phyloP scores from a whole-genome alignment of 2,113 vertebrate species.

The Dissostichus mawsoni region DNA sequence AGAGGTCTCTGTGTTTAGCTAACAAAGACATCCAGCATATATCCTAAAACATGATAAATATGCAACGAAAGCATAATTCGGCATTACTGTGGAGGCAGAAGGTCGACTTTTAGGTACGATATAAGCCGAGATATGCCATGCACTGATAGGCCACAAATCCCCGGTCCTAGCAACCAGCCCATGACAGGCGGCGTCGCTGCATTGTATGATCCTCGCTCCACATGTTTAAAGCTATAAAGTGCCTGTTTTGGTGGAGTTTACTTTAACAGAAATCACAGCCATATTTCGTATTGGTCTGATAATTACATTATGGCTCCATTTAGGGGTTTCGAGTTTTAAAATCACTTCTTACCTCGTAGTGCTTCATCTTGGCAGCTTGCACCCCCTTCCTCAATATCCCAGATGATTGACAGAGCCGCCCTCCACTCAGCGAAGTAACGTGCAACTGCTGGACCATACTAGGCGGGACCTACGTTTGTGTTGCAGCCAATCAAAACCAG shows the following conservation, averaged over 20 bases:
- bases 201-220: constrained; percentile 9
- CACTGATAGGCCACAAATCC: constrained; percentile 22
- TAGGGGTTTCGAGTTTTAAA: constrained; percentile 40
- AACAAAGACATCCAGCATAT: not conserved
- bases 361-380: constrained; percentile 84
- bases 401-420: constrained; percentile 55
- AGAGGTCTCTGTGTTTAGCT: not conserved
- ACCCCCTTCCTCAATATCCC: constrained; percentile 65
- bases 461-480: not conserved
- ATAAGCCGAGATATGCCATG: not conserved
- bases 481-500: constrained; percentile 41
- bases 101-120: not conserved
- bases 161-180: constrained; percentile 17
- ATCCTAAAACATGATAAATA: not conserved
- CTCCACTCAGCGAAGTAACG: constrained; percentile 70
- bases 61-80: not conserved
- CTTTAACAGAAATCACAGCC: fast-evolving
- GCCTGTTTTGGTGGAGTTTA: not conserved
- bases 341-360: constrained; percentile 84
- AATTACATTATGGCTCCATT: constrained; percentile 1
- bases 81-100: not conserved
- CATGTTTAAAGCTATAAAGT: not conserved
- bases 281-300: fast-evolving
- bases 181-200: constrained; percentile 26
- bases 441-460: not conserved